Conservation (phyloP, 1,140 invertebrate genomes). For the Carposina sasakii region DNA sequence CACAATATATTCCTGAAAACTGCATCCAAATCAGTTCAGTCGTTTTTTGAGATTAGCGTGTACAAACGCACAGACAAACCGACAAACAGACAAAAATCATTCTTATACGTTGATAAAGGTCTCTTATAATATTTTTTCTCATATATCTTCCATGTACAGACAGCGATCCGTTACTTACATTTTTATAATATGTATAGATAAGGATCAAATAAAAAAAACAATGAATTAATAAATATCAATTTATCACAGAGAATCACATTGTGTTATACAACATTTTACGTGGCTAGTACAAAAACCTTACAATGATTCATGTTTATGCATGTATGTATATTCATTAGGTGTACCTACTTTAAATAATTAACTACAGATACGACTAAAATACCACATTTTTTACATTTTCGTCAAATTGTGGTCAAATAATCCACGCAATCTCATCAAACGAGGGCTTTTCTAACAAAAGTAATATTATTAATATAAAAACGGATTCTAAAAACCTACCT, state of each 20-base stretch:
- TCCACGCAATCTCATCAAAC: too few species aligned
- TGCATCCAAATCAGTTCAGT: too few species aligned
- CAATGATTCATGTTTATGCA: constrained; percentile 46
- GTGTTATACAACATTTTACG: constrained; percentile 69
- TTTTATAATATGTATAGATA: too few species aligned
- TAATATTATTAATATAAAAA: constrained; percentile 10
- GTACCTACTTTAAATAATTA: constrained; percentile 34
- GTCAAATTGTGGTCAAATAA: too few species aligned
- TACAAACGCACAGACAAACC: too few species aligned
- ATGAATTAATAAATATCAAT: constrained; percentile 63
- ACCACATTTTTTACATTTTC: constrained; percentile 40
- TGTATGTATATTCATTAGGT: constrained; percentile 47
- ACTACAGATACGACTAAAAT: constrained; percentile 53
- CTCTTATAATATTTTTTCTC: too few species aligned
- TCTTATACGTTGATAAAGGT: too few species aligned
- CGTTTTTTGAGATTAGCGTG: too few species aligned
- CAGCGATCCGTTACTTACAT: too few species aligned
- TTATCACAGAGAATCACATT: constrained; percentile 73
- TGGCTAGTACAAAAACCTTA: constrained; percentile 69
- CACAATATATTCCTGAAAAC: too few species aligned
- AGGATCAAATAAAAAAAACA: constrained; percentile 42
- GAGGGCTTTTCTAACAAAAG: not conserved
- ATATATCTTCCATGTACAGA: too few species aligned
- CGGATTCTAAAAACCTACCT: constrained; percentile 40
- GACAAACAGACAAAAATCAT: too few species aligned